Evolutionary conservation across 1,140 invertebrate genomes (phyloP).

Genomic region (Pygmarrhopalites habei): DNA sequence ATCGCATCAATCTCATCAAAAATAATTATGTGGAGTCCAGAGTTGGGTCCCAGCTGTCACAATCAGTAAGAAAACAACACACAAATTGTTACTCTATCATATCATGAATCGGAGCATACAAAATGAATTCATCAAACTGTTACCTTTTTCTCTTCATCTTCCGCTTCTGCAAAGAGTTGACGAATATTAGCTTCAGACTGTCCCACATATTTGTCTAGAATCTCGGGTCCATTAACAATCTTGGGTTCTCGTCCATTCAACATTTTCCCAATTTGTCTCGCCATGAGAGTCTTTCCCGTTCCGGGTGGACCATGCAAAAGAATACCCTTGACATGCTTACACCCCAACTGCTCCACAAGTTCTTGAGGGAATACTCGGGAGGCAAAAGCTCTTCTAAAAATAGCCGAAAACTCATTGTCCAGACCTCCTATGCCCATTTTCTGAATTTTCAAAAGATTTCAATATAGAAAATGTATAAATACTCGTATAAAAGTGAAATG

Average conservation of each 20-base stretch:
- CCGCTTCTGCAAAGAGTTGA: too few relatives aligned
- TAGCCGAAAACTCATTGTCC: constrained; percentile 95
- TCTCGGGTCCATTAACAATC: constrained; percentile 98
- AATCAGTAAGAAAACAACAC: constrained; percentile 38
- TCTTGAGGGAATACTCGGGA: constrained; percentile 98
- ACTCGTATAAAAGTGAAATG: too few relatives aligned
- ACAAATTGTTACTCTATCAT: too few relatives aligned
- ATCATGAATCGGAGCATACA: too few relatives aligned
- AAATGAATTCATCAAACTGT: too few relatives aligned
- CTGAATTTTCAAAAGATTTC: too few relatives aligned
- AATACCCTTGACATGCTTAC: constrained; percentile 97
- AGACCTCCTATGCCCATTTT: constrained; percentile 98
- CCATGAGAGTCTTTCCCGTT: constrained; percentile 99
- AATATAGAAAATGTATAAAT: too few relatives aligned
- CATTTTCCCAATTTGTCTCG: constrained; percentile 98
- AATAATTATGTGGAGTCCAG: constrained; percentile 97
- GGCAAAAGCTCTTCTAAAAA: constrained; percentile 96
- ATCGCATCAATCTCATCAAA: constrained; percentile 99
- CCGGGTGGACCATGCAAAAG: constrained; percentile 93
- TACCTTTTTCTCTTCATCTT: too few relatives aligned
- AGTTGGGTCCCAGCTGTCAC: constrained; percentile 75
- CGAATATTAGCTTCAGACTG: constrained; percentile 99
- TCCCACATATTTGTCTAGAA: constrained; percentile 98
- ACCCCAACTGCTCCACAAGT: constrained; percentile 85
- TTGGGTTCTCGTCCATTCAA: constrained; percentile 99